These are phyloP conservation scores for Tauraco hartlaubi DNA, from an alignment of 2,797 vertebrate genomes.

Conservation along the genomic window DNA sequence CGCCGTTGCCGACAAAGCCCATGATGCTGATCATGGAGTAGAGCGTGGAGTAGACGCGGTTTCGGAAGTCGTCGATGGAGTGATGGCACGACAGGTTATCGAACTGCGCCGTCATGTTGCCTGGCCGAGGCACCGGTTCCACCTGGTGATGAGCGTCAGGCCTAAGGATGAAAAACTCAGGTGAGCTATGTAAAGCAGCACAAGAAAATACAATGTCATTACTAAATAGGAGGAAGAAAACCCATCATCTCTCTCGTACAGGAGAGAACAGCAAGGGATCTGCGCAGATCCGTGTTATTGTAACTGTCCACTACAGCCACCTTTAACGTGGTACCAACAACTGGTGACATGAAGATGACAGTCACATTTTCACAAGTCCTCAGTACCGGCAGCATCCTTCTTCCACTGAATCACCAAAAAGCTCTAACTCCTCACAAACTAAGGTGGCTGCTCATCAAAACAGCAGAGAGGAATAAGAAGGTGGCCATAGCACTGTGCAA, in stretches of 20 bases:
- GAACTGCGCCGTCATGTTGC: neutral
- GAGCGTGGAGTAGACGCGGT: conserved; percentile 89
- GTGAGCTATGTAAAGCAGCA: neutral
- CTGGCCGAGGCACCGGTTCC: neutral
- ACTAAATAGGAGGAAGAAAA: neutral
- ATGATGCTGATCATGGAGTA: conserved; percentile 91
- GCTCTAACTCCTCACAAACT: neutral
- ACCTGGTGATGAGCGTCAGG: neutral
- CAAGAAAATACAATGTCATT: neutral
- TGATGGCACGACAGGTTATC: conserved; percentile 34
- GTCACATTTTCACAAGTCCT: neutral
- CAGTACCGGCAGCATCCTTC: neutral
- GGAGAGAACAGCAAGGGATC: neutral
- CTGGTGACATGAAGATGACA: neutral
- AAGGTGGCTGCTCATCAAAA: neutral
- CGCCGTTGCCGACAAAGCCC: conserved; percentile 89
- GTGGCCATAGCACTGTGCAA: neutral
- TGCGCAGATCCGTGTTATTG: fast-evolving
- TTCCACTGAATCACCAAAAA: neutral
- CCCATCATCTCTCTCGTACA: fast-evolving
- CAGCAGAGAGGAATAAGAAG: neutral
- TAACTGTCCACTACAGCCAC: neutral
- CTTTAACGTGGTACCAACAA: neutral
- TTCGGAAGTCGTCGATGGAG: conserved; percentile 92
- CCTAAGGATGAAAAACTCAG: neutral